Evolutionary conservation across 2,113 vertebrate species (phyloP), one percentile per base, ranked within the genome.

Genomic region (Lontra canadensis): DNA sequence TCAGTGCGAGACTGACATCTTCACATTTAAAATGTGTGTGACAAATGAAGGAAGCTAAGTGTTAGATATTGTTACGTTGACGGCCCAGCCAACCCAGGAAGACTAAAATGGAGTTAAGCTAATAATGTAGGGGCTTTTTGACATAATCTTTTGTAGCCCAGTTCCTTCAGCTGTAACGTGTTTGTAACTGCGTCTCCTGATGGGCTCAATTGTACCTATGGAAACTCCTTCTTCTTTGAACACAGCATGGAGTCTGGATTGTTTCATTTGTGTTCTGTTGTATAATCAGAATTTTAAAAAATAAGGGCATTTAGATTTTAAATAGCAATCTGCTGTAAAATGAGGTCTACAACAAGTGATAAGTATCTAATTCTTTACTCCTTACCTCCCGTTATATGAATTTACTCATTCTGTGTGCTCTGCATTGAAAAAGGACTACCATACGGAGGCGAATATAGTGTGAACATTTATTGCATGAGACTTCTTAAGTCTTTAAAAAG

Each of bases 231-330:
- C 94, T 97, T 91, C 93, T 97, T 96, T 94, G 88, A 86, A 89
- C 91, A 65, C 96, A 90, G 88, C 57, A 3, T 96, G 96, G 55
- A 63, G 87, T 89, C 67, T 42, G 86, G 96, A 92, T 97, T 74
- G 95, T 96, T 96, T 96, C 83, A 78, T 88, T 94, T 97, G 79
- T 92, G 86, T 92, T 83, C 86, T 96, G 42, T 87, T 94, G 67
- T 84, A 93, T 71, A 95, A 95, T 97, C 91, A 89, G 79, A 95
- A 79, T 92, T 85, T 6, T 0, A 13, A 69, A 65, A 61, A 88
- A 95, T 90, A 80, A 97, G 93, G 82, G 34, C 81, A 92, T 95
- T 97, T 93, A 94, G 82, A 95, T 96, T 94, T 94, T 93, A 87
- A 95, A 79, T 39, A 90, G 57, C 26, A 80, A n/a, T 42, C 74